phyloP scores from a whole-genome alignment of 2,797 vertebrate genomes.

The Lepus townsendii region DNA sequence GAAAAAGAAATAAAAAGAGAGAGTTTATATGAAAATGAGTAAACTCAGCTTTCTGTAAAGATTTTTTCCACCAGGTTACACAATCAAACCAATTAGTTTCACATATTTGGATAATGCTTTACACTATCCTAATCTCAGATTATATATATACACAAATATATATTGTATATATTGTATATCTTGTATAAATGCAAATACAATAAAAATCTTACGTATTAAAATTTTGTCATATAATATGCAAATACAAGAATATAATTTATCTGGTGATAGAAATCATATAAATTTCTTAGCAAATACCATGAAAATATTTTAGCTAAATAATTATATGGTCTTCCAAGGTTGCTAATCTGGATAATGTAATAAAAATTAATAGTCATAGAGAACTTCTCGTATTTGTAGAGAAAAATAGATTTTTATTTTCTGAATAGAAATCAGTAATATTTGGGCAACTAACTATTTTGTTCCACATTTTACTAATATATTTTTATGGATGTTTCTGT shows the following conservation, averaged over 20 bases:
- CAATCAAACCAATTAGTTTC: neutral
- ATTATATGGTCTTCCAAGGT: neutral
- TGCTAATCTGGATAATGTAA: neutral
- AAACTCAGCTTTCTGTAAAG: neutral
- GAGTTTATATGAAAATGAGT: neutral
- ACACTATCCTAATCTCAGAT: neutral
- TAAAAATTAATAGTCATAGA: neutral
- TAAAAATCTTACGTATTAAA: too few species aligned
- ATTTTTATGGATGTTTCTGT: neutral
- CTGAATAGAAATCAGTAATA: neutral
- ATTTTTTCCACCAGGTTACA: neutral
- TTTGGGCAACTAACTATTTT: constrained; percentile 38
- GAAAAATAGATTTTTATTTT: neutral
- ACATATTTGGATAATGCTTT: neutral
- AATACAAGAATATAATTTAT: neutral
- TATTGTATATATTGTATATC: too few species aligned
- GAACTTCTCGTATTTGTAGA: neutral
- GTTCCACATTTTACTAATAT: neutral
- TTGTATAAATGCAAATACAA: too few species aligned
- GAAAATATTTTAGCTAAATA: constrained; percentile 5
- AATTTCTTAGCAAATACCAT: neutral
- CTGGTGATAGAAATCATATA: neutral
- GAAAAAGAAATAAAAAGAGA: neutral
- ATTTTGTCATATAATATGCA: neutral
- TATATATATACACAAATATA: too few species aligned